phyloP scores from a whole-genome alignment of 2,113 vertebrate genomes.

The Ochotona curzoniae region DNA sequence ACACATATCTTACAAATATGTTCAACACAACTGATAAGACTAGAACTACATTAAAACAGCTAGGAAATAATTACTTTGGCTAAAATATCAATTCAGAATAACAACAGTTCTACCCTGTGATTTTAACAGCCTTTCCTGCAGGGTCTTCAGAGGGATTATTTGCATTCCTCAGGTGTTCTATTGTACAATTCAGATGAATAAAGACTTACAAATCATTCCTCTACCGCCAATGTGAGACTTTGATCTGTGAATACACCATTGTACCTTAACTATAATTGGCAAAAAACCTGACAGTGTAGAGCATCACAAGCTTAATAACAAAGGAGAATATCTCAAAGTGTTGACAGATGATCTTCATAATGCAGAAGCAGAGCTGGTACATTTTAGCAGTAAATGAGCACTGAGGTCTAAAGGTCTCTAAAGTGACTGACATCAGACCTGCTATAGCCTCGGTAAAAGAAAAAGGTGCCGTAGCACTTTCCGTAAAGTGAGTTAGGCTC shows the following conservation, averaged over 20 bases:
- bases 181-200: slow-evolving; percentile 97
- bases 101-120: slow-evolving; percentile 93
- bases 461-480: slow-evolving; percentile 89
- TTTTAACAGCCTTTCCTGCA: slow-evolving; percentile 93
- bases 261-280: slow-evolving; percentile 99
- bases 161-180: slow-evolving; percentile 99
- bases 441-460: slow-evolving; percentile 91
- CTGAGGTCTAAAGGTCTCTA: slow-evolving; percentile 95
- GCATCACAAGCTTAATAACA: slow-evolving; percentile 98
- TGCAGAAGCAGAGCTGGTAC: slow-evolving; percentile 93
- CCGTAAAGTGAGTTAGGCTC: slow-evolving; percentile 85
- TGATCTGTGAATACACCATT: slow-evolving; percentile 99
- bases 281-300: slow-evolving; percentile 98
- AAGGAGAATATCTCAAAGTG: slow-evolving; percentile 96
- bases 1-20: slow-evolving; percentile 79
- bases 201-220: slow-evolving; percentile 99
- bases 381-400: slow-evolving; percentile 97
- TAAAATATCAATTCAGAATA: slow-evolving; percentile 95
- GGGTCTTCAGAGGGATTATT: slow-evolving; percentile 95
- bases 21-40: slow-evolving; percentile 84
- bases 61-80: slow-evolving; percentile 90
- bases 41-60: slow-evolving; percentile 88
- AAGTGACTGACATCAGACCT: slow-evolving; percentile 98
- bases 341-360: slow-evolving; percentile 99
- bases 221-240: slow-evolving; percentile 97